A percentile compares a stretch with the other conserved stretches of the same genome.
Conservation (phyloP, 2,113 vertebrate genomes). For the Austrofundulus limnaeus region DNA sequence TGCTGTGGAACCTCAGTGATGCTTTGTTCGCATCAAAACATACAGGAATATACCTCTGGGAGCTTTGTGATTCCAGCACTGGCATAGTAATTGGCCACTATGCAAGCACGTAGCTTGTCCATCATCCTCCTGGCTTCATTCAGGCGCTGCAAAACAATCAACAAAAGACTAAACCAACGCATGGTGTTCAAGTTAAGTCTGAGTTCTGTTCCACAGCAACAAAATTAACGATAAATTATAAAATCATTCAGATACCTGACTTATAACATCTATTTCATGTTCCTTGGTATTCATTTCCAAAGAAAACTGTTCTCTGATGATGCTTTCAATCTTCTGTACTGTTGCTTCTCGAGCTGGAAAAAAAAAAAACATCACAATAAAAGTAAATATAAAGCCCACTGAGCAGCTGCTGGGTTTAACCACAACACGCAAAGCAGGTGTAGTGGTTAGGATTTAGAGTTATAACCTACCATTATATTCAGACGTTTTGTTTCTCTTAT, state of each 20-base stretch:
- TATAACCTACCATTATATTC: constrained; percentile 87
- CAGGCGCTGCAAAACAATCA: constrained; percentile 82
- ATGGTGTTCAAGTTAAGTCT: background rate
- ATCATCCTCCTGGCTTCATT: constrained; percentile 98
- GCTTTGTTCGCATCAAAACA: background rate
- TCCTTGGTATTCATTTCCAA: constrained; percentile 99
- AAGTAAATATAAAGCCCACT: background rate
- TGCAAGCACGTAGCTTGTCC: constrained; percentile 97
- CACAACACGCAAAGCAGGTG: constrained; percentile 26
- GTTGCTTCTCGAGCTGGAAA: constrained; percentile 89
- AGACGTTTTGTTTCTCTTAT: constrained; percentile 86
- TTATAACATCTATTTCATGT: constrained; percentile 97
- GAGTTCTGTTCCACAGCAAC: background rate
- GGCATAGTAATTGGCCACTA: constrained; percentile 97
- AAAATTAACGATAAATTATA: background rate
- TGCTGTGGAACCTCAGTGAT: background rate
- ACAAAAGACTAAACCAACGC: background rate
- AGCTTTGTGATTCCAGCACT: constrained; percentile 88
- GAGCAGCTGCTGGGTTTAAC: background rate
- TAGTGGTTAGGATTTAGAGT: background rate
- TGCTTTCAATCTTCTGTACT: constrained; percentile 94
- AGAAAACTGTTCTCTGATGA: constrained; percentile 95
- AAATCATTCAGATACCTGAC: constrained; percentile 84
- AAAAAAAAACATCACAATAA: background rate
- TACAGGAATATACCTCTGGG: constrained; percentile 82